Conservation (phyloP, 2,113 vertebrate genomes). For the Piaya cayana region DNA sequence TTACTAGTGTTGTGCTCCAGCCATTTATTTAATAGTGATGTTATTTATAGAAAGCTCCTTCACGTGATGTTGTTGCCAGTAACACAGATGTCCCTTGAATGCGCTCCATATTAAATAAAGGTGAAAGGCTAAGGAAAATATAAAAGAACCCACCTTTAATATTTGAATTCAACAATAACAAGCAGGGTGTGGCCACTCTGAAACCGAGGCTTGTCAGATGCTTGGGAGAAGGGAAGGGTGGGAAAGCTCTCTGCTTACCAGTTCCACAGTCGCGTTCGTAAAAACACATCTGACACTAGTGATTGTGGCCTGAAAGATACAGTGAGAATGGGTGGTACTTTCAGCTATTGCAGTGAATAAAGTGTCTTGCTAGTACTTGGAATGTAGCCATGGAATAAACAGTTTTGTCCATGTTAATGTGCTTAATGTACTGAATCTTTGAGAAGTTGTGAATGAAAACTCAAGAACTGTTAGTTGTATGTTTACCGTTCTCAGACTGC, state of each 20-base stretch:
- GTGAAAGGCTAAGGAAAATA: constrained; percentile 65
- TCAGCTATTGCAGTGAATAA: constrained; percentile 7
- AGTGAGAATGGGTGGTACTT: constrained; percentile 38
- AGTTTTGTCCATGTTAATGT: background rate
- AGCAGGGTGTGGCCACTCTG: constrained; percentile 64
- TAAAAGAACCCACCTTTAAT: constrained; percentile 56
- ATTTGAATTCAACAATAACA: constrained; percentile 74
- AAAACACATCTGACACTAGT: constrained; percentile 65
- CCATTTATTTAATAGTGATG: constrained; percentile 25
- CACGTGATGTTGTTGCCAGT: constrained; percentile 47
- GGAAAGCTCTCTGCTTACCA: constrained; percentile 65
- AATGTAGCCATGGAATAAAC: background rate
- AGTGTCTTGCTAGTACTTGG: constrained; percentile 21
- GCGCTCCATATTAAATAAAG: constrained; percentile 52
- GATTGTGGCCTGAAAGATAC: constrained; percentile 41
- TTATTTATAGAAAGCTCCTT: constrained; percentile 59
- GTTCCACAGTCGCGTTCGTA: constrained; percentile 43
- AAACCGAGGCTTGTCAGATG: constrained; percentile 41
- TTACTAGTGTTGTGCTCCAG: background rate
- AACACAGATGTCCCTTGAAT: constrained; percentile 56
- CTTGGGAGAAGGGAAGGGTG: constrained; percentile 77
- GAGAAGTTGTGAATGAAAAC: constrained; percentile 24
- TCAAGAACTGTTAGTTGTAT: background rate
- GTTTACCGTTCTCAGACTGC: background rate
- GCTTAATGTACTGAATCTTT: background rate